phyloP scores from a whole-genome alignment of 2,888 invertebrate species.

The Noctua pronuba region DNA sequence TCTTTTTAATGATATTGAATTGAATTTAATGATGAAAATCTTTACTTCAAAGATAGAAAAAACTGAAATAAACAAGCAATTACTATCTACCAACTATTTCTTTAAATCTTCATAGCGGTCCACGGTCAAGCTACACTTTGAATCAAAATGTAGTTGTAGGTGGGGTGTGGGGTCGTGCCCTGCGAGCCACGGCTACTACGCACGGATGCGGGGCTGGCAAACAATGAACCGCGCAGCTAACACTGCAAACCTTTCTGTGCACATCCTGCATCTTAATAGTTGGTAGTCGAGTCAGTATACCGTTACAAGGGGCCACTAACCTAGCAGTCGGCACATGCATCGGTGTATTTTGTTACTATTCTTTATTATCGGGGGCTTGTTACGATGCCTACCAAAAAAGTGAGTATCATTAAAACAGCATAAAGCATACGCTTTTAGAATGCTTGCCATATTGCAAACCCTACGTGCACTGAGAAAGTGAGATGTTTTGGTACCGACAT shows the following conservation, averaged over 20 bases:
- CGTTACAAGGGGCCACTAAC: not conserved
- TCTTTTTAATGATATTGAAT: not conserved
- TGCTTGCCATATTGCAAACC: not conserved
- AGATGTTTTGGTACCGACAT: not conserved
- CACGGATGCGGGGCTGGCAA: not conserved
- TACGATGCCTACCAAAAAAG: not conserved
- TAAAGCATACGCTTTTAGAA: conserved; percentile 19
- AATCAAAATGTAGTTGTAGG: not conserved
- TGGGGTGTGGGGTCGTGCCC: not conserved
- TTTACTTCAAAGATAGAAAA: not conserved
- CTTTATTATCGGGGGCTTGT: not conserved
- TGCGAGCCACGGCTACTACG: not conserved
- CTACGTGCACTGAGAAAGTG: not conserved
- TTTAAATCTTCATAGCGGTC: not conserved
- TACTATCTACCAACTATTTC: not conserved
- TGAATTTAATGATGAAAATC: not conserved
- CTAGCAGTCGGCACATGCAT: not conserved
- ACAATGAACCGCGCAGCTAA: not conserved
- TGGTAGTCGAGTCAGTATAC: not conserved
- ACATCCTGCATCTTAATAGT: not conserved
- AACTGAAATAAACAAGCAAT: not conserved
- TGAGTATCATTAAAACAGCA: not conserved
- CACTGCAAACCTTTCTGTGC: not conserved
- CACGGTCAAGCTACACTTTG: not conserved
- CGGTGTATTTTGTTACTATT: not conserved